Base-by-base conservation (phyloP, 2,113 vertebrate genomes). In the Thomomys bottae region DNA sequence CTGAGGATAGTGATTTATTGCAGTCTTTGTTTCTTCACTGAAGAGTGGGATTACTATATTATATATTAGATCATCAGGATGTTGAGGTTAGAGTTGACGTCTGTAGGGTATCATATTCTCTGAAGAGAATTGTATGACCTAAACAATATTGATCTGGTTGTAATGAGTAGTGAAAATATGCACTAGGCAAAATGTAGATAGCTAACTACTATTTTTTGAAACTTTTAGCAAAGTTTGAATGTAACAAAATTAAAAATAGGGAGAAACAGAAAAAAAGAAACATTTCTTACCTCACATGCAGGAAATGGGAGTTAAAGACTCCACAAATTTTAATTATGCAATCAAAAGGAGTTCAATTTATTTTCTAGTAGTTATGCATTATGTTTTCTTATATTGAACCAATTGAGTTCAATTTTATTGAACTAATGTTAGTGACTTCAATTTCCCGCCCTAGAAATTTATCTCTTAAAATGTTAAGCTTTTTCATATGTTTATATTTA, bases 381-480 rank as follows among this genome's bases (percentile, higher is more conserved):
- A 3, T 83, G 61, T 75, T 94, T 68, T 32, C 63, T 57, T 87
- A 1, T 72, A 49, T 91, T 84, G 90, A 91, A 78, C 36, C 28
- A 66, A 7, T 72, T 64, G n/a, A n/a, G 38, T 92, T 21, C 1
- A 87, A 28, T 79, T 73, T 91, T 92, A 23, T 59, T 84, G 45
- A 67, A 8, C 20, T 77, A 2, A 80, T n/a, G n/a, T n/a, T n/a
- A n/a, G n/a, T n/a, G n/a, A n/a, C n/a, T n/a, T n/a, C n/a, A n/a
- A n/a, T n/a, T 18, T 90, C 88, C 89, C 88, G 81, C 88, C 21
- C 77, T 87, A 93, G 92, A 92, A 59, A 59, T 84, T n/a, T n/a
- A 3, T 93, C 32, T 89, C 34, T 84, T 87, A 90, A 70, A n/a
- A 66, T 68, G 15, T 71, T 90, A 93, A 90, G 3, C 38, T 87